Percentiles rank a stretch among this genome's conserved stretches.
Conservation (phyloP, 2,888 invertebrate species). For the Conomelus anceps region DNA sequence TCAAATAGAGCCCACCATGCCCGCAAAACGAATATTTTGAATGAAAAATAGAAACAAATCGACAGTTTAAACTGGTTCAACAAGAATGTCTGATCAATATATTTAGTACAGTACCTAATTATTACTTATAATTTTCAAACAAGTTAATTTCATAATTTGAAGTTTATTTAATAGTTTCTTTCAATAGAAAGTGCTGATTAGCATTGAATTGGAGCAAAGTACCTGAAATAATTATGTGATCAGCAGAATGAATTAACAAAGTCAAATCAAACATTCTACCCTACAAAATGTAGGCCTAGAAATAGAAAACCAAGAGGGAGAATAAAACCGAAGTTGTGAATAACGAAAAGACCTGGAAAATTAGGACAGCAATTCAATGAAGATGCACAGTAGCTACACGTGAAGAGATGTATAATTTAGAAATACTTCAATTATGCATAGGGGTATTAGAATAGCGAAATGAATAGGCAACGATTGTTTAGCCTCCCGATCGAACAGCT, state of each 20-base stretch:
- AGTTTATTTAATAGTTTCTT: too few species aligned
- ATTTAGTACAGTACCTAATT: too few species aligned
- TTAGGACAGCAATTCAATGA: background rate
- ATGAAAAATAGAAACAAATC: too few species aligned
- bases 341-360: background rate
- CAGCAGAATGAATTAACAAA: background rate
- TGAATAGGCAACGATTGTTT: background rate
- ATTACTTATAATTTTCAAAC: too few species aligned
- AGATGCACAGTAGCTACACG: background rate
- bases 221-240: background rate
- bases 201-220: background rate
- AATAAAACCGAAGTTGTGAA: background rate
- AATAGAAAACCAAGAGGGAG: background rate
- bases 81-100: too few species aligned
- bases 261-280: background rate
- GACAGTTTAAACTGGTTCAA: too few species aligned
- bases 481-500: background rate
- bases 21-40: too few species aligned
- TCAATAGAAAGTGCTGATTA: too few species aligned
- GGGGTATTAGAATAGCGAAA: background rate
- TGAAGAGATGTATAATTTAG: background rate
- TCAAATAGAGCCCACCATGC: too few species aligned
- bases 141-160: too few species aligned
- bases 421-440: background rate
- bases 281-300: background rate